Evolutionary conservation across 2,113 vertebrate species (phyloP), one percentile per base, ranked within the genome.

Genomic region (Gorsachius goisagi): DNA sequence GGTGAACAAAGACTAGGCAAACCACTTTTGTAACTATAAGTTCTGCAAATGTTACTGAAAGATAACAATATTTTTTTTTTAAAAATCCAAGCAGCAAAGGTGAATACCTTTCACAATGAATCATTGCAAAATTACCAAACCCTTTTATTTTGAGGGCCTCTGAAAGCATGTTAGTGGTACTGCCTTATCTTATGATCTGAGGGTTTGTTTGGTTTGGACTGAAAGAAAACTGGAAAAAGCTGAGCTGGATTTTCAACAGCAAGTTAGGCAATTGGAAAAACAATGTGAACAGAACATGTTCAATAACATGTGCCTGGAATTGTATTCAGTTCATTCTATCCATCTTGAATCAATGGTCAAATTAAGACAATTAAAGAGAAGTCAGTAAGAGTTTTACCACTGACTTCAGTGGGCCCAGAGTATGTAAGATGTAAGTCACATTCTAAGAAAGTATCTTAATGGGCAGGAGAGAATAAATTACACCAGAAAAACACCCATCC

Each of bases 41-140:
- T 93, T 96, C 74, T 94, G 96, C 90, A 94, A 94, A 94, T 85
- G 84, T 92, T 90, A 87, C 80, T 92, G 52, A 85, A 93, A 94
- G 90, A 95, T 95, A 90, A 96, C 50, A 66, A 50, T 49, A 75
- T 49, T 92, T 91, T 87, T 95, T 73, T 47, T 11, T 41, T 5
- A 15, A 44, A 44, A 95, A 94, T 94, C 95, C 92, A 93, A 93
- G 92, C 82, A 95, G 90, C 92, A 97, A 96, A 94, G 92, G 83
- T 95, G 95, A 97, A 78, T 89, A 75, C 73, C 93, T 97, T 97
- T 92, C 96, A 95, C 95, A 96, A 97, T 35, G 73, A 94, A 90
- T 68, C 76, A 90, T 96, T 97, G 96, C 97, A 97, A 95, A 97
- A 97, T 87, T 88, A 96, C 84, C 69, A 85, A 87, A 68, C 80